Evolutionary conservation across 2,113 vertebrate species (phyloP), one percentile per base, ranked within the genome.

Genomic region (Plestiodon gilberti): DNA sequence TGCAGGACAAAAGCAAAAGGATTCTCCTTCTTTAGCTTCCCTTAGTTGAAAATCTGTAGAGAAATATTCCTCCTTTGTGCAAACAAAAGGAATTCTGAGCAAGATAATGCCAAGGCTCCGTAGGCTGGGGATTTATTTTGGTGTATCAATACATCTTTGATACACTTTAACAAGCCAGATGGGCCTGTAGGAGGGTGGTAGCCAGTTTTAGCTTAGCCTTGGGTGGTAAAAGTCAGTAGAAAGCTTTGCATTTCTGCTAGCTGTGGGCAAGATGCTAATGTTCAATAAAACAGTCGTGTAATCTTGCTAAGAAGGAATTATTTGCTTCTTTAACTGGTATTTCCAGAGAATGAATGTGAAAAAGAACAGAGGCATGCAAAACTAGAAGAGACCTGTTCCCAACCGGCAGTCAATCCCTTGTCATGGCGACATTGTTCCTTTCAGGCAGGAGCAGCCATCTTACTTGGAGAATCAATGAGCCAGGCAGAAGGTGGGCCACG

Each of bases 81-180:
- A 22, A 33, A 0, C 0, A 0, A 6, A 0, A 40, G 35, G 30
- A 84, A 75, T 62, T 23, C 28, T 88, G 76, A n/a, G 43, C 4
- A 78, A 28, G 76, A 74, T 62, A 71, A 33, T n/a, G 81, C 48
- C 11, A 75, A 73, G 69, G 71, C 67, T 79, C 17, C 20, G 13
- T 71, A 43, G 69, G 25, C 52, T 57, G 80, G 70, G 22, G 33
- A 81, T 88, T 93, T 89, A 81, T 69, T 92, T 70, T 48, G 64
- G 48, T 38, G 6, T 87, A 76, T 80, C 28, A 35, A 2, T 0
- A 0, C 4, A 57, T 74, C 85, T 87, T 35, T 87, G 90, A 30
- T 3, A 2, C 17, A 13, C 9, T 18, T 55, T 1, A 82, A 67
- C 79, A 81, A 85, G 84, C n/a, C 1, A 0, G 76, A 40, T 35